Conservation (phyloP, 2,888 invertebrate genomes). For the Chaetoderma sp. region DNA sequence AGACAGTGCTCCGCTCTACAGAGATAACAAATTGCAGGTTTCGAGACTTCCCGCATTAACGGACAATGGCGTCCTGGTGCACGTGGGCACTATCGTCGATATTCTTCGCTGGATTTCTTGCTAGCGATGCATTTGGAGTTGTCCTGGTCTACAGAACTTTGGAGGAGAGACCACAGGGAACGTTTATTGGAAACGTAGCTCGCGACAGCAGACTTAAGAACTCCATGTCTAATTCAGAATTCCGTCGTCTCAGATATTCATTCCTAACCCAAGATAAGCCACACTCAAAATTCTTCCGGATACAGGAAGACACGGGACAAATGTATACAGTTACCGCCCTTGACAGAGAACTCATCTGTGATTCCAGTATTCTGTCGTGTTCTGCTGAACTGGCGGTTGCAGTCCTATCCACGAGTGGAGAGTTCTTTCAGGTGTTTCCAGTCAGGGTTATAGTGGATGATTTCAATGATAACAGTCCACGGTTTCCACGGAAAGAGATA, state of each 20-base stretch:
- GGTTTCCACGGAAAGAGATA: not conserved
- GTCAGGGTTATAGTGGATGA: not conserved
- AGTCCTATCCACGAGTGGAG: not conserved
- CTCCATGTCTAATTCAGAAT: not conserved
- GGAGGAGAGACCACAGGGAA: conserved; percentile 1
- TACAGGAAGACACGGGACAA: conserved; percentile 10
- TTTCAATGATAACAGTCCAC: conserved; percentile 3
- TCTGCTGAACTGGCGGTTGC: not conserved
- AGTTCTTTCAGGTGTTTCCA: not conserved
- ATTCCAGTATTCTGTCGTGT: not conserved
- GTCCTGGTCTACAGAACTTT: not conserved
- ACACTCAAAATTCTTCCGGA: not conserved
- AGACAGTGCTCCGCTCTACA: no score
- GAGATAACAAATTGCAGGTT: no score
- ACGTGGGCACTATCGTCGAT: no score
- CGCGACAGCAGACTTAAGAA: not conserved
- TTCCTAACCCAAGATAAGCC: not conserved
- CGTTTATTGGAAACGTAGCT: not conserved
- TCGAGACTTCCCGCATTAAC: no score
- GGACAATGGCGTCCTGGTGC: no score
- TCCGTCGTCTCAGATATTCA: not conserved
- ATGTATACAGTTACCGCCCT: conserved; percentile 1
- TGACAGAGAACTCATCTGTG: conserved; percentile 4
- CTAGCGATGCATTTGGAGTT: no score
- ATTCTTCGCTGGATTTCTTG: no score